Evolutionary conservation across 2,888 invertebrate species (phyloP).

Genomic region (Opisthograptis luteolata): DNA sequence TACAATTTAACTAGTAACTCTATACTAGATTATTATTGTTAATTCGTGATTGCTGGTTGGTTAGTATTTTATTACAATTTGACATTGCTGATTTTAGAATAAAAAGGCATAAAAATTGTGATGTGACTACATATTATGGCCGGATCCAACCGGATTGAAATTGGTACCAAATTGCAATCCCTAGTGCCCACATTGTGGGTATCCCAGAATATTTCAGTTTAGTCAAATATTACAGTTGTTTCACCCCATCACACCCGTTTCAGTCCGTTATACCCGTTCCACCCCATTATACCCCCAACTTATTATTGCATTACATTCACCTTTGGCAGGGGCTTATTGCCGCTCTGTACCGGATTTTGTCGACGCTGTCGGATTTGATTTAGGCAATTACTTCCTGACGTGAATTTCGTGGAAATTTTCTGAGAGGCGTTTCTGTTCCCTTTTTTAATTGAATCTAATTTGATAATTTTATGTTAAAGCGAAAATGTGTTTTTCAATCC

Average conservation of each 20-base stretch:
- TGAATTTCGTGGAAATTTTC: not conserved
- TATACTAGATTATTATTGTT: too few species aligned
- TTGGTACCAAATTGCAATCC: too few species aligned
- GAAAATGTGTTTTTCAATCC: too few species aligned
- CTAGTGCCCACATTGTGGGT: not conserved
- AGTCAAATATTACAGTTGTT: not conserved
- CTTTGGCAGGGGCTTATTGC: constrained; percentile 24
- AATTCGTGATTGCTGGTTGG: too few species aligned
- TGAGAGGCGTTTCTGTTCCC: not conserved
- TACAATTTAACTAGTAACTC: too few species aligned
- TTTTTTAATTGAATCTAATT: not conserved
- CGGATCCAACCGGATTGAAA: too few species aligned
- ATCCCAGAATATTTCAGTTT: not conserved
- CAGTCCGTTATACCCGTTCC: constrained; percentile 5
- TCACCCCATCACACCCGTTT: constrained; percentile 17
- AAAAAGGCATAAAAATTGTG: too few species aligned
- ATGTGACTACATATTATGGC: too few species aligned
- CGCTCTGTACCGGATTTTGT: constrained; percentile 1
- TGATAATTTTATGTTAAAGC: too few species aligned
- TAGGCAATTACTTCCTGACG: constrained; percentile 5
- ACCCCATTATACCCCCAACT: constrained; percentile 14
- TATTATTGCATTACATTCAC: constrained; percentile 30
- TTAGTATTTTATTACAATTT: too few species aligned
- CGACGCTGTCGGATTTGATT: constrained; percentile 7
- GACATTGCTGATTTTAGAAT: too few species aligned